A percentile compares a stretch with the other conserved stretches of the same genome.
Conservation (phyloP, 2,888 invertebrate species). For the Drosophila pegasa region DNA sequence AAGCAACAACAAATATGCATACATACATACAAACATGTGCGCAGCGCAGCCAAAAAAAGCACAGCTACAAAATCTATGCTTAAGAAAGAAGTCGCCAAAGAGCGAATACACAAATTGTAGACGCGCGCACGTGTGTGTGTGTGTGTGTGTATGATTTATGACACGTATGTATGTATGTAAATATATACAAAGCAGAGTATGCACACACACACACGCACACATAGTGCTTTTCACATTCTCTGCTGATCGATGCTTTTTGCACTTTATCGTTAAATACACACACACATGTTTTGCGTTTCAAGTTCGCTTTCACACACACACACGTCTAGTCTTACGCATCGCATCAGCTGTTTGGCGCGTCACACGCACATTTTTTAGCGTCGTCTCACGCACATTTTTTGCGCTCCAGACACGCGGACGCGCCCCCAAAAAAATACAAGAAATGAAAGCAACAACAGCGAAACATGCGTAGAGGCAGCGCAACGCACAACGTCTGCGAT, state of each 20-base stretch:
- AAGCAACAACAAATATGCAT: background rate
- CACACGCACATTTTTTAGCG: constrained; percentile 48
- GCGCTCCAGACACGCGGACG: constrained; percentile 48
- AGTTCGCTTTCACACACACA: background rate
- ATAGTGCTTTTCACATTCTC: constrained; percentile 3
- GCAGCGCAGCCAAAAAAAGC: constrained; percentile 7
- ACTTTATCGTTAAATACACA: constrained; percentile 17
- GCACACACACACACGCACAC: constrained; percentile 2
- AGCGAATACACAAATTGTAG: background rate
- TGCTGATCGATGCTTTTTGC: constrained; percentile 24
- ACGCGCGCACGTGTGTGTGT: constrained; percentile 1
- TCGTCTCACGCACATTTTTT: constrained; percentile 26
- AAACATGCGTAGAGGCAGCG: constrained; percentile 52
- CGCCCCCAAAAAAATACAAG: constrained; percentile 52
- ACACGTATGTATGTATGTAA: background rate
- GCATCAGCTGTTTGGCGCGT: constrained; percentile 46
- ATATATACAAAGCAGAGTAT: background rate
- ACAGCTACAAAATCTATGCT: constrained; percentile 29
- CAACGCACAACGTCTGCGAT: constrained; percentile 46
- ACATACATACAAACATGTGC: background rate
- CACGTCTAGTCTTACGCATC: background rate
- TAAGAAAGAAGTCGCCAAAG: constrained; percentile 22
- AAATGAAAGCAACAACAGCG: constrained; percentile 6
- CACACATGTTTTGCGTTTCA: background rate
- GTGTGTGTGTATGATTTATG: constrained; percentile 24